A percentile compares a stretch with the other conserved stretches of the same genome.
These are phyloP conservation scores for Drosophila pandora DNA, from an alignment of 1,140 invertebrate genomes.

Conservation along the genomic window DNA sequence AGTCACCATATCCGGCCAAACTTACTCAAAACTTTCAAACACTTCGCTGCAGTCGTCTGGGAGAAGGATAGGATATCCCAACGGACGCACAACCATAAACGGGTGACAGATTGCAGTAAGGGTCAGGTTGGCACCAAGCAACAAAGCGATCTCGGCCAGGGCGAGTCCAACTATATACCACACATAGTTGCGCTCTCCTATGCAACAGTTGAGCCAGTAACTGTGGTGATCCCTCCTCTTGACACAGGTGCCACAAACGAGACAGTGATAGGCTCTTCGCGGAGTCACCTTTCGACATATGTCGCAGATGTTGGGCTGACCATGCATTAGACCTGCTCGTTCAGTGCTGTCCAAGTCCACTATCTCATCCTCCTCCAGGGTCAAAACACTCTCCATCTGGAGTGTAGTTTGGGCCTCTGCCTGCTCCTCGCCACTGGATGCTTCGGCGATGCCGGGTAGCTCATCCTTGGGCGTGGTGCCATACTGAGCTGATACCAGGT, in stretches of 20 bases:
- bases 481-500: conserved; percentile 67
- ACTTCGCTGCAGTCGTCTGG: conserved; percentile 85
- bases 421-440: conserved; percentile 67
- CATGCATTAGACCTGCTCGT: conserved; percentile 43
- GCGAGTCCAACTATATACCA: conserved; percentile 82
- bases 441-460: conserved; percentile 71
- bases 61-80: conserved; percentile 77
- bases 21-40: conserved; percentile 83
- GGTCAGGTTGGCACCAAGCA: conserved; percentile 83
- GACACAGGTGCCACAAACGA: conserved; percentile 72
- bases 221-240: conserved; percentile 78
- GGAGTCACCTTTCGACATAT: conserved; percentile 72
- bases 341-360: conserved; percentile 35
- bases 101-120: conserved; percentile 85
- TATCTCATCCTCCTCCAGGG: conserved; percentile 42
- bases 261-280: conserved; percentile 69
- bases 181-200: conserved; percentile 84
- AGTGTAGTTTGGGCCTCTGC: conserved; percentile 59
- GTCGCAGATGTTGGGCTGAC: conserved; percentile 71
- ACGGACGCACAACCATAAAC: conserved; percentile 73
- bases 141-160: conserved; percentile 65
- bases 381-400: conserved; percentile 61
- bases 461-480: conserved; percentile 61
- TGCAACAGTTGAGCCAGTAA: conserved; percentile 84
- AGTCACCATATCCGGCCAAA: not conserved